Percentiles rank a stretch among this genome's conserved stretches.
These are phyloP conservation scores for Neoitamus cyanurus DNA, from an alignment of 2,888 invertebrate species.

Conservation along the genomic window DNA sequence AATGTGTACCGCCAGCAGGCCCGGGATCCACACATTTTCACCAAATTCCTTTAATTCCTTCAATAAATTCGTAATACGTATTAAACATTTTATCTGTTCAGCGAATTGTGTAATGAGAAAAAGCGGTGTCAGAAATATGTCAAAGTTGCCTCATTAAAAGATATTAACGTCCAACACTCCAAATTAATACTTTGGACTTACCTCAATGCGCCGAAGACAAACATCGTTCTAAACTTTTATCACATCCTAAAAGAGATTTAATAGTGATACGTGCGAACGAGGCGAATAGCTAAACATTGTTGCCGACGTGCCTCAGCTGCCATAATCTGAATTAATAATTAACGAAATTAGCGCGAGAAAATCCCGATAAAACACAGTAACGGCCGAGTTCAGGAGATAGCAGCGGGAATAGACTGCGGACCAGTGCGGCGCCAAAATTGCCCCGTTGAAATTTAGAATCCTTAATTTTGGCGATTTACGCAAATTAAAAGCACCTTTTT, in stretches of 20 bases:
- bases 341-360: slow-evolving; percentile 1
- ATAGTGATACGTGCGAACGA: background rate
- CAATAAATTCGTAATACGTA: background rate
- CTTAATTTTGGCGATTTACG: slow-evolving; percentile 31
- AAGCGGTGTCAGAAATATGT: background rate
- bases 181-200: background rate
- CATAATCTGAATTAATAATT: slow-evolving; percentile 1
- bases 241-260: background rate
- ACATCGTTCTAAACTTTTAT: background rate
- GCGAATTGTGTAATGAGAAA: background rate
- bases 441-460: background rate
- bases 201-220: background rate
- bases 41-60: background rate
- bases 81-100: background rate
- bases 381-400: background rate
- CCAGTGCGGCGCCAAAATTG: background rate
- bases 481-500: slow-evolving; percentile 32
- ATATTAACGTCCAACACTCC: background rate
- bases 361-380: slow-evolving; percentile 1
- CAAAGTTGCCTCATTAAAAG: background rate
- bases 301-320: background rate
- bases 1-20: no score
- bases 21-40: background rate
- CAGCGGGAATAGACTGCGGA: background rate
- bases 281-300: background rate